Evolutionary conservation across 2,797 vertebrate genomes (phyloP).

Genomic region (Onychomys torridus): DNA sequence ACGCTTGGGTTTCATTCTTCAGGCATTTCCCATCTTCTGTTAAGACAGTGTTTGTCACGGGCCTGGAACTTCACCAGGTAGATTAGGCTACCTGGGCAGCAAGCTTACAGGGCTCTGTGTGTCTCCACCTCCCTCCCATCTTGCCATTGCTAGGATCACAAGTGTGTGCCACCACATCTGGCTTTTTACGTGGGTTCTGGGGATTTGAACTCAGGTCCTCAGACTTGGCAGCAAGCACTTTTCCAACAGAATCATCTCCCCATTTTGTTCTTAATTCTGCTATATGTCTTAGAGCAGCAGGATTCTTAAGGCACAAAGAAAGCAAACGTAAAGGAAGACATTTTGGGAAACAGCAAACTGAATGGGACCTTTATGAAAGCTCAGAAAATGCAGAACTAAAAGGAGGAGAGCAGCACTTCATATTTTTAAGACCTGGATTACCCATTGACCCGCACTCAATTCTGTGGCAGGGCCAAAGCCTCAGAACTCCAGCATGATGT

Average conservation of each 20-base stretch:
- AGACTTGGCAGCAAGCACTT: background rate
- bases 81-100: no score
- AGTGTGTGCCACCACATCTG: background rate
- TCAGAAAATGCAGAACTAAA: background rate
- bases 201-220: background rate
- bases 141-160: background rate
- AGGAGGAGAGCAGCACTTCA: background rate
- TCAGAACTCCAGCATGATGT: background rate
- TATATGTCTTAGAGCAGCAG: background rate
- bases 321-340: background rate
- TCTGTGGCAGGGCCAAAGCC: background rate
- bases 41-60: background rate
- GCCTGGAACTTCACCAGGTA: background rate
- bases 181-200: background rate
- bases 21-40: background rate
- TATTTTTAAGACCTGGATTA: background rate
- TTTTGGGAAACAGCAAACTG: background rate
- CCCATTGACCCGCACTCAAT: background rate
- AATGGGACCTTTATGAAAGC: background rate
- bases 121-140: background rate
- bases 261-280: constrained; percentile 34
- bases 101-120: background rate
- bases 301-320: background rate
- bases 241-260: background rate
- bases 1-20: background rate